Base-by-base conservation (phyloP, 2,797 vertebrate species). In the Acanthopagrus latus region DNA sequence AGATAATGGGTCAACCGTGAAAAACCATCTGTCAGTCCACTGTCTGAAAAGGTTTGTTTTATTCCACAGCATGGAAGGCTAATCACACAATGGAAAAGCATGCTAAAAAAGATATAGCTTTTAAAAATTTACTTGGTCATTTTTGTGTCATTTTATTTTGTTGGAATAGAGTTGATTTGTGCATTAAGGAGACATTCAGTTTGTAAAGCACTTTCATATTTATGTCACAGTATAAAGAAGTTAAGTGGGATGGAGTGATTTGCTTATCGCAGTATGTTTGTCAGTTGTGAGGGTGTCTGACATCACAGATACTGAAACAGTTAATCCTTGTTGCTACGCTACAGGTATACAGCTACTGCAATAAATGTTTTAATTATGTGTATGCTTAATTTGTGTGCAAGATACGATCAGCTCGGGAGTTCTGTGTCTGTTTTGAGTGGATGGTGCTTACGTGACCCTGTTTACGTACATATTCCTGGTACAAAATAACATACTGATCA, bases 281-380 rank as follows among this genome's bases (percentile, higher is more conserved):
- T 98, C 94, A 95, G 96, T 97, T 96, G 97, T 99, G 96, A 96
- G 96, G 96, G 95, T 98, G 96, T 99, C 97, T 97, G 96, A 96
- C 96, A 97, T 96, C 97, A 96, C 97, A 97, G 95, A 96, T 98
- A 98, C 97, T 96, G 97, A 97, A 98, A 96, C 96, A 98, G 95
- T 98, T 98, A 98, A 94, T 97, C 96, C 96, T 97, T 98, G 97
- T 98, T 97, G 97, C 96, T 96, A 97, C 96, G 98, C 97, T 98
- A 97, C 97, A 98, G 95, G 96, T 98, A 98, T 96, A 95, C 95
- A 95, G 97, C 97, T 99, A 97, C 96, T 98, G 97, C 97, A 99
- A 99, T 99, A 99, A 99, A 99, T 98, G 96, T 98, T 99, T 97
- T 97, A 95, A 98, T 96, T 97, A 97, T 83, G 90, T 93, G 89